These are phyloP conservation scores for Eupsittula cactorum DNA, from an alignment of 2,113 vertebrate species.

Conservation along the genomic window DNA sequence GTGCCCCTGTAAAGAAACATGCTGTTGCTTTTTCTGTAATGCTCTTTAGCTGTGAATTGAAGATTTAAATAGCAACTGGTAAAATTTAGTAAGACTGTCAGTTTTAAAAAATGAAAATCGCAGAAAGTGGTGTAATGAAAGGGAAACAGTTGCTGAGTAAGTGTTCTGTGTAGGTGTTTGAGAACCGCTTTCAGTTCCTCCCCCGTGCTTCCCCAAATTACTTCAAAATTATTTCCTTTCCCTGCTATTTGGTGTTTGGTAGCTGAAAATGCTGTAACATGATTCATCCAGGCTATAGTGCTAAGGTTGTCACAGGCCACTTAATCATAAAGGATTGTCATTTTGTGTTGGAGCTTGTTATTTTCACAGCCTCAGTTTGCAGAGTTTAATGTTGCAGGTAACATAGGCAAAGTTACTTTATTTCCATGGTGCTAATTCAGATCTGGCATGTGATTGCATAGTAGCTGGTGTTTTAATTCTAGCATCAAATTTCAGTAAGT, in stretches of 20 bases:
- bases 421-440: background rate
- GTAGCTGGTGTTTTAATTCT: background rate
- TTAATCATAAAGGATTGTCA: background rate
- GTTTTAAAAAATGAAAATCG: background rate
- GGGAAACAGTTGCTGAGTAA: background rate
- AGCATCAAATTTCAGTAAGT: background rate
- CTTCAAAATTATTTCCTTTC: background rate
- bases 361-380: background rate
- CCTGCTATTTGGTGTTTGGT: accelerated
- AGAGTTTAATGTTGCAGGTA: background rate
- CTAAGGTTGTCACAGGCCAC: accelerated
- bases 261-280: background rate
- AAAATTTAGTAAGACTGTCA: accelerated
- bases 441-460: background rate
- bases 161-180: background rate
- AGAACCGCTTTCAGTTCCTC: accelerated
- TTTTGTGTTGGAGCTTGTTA: background rate
- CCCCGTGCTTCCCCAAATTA: accelerated
- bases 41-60: background rate
- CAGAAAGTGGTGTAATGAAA: accelerated
- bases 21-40: background rate
- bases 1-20: background rate
- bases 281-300: accelerated
- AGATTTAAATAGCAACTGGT: background rate
- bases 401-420: background rate